Evolutionary conservation across 2,797 vertebrate genomes (phyloP).

Genomic region (Anguilla anguilla): DNA sequence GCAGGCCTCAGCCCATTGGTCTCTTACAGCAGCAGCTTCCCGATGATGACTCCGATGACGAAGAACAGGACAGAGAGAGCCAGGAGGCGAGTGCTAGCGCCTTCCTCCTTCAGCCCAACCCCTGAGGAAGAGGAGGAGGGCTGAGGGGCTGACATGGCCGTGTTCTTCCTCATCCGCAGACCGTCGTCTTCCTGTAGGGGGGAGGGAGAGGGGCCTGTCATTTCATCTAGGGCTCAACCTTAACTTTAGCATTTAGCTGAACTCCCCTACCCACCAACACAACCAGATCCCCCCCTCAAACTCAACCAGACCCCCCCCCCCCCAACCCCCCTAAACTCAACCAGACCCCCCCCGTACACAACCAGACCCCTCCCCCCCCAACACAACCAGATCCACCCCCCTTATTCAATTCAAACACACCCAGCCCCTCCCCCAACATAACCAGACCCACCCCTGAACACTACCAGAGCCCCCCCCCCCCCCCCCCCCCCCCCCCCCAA

Average conservation of each 20-base stretch:
- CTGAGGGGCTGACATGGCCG: conserved; percentile 29
- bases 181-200: conserved; percentile 34
- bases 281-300: neutral
- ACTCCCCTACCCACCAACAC: too few relatives aligned
- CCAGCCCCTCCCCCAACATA: too few relatives aligned
- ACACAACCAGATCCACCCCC: too few relatives aligned
- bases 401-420: neutral
- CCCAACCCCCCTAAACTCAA: neutral
- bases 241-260: neutral
- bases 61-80: conserved; percentile 90
- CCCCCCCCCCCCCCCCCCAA: too few relatives aligned
- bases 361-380: neutral
- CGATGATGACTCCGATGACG: conserved; percentile 90
- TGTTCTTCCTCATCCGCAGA: conserved; percentile 31
- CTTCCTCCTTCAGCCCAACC: conserved; percentile 79
- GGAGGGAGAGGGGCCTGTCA: neutral
- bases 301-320: too few relatives aligned
- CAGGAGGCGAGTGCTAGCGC: conserved; percentile 81
- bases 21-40: conserved; percentile 89
- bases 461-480: too few relatives aligned
- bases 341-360: conserved; percentile 39
- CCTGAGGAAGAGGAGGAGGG: conserved; percentile 62
- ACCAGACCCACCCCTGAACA: conserved; percentile 40
- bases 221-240: conserved; percentile 56
- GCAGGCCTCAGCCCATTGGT: conserved; percentile 24